Conservation (phyloP, 2,888 invertebrate species). For the Myopa tessellatipennis region DNA sequence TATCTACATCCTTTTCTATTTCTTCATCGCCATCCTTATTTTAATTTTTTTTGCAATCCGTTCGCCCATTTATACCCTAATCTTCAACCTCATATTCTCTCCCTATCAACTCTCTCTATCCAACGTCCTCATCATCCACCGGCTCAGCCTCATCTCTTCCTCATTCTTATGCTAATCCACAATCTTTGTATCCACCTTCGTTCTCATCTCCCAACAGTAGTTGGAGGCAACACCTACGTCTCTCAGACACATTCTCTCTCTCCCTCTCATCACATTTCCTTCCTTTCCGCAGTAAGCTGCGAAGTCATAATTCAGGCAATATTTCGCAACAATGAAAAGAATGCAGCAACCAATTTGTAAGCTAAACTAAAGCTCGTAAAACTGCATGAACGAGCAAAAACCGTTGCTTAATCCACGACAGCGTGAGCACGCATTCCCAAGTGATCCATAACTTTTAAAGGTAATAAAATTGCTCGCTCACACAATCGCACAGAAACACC, state of each 20-base stretch:
- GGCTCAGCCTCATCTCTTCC: not conserved
- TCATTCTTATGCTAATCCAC: no score
- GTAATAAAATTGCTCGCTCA: constrained; percentile 23
- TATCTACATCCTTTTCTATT: no score
- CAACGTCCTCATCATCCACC: not conserved
- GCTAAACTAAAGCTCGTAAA: constrained; percentile 32
- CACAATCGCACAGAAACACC: not conserved
- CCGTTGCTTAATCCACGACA: not conserved
- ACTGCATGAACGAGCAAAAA: constrained; percentile 12
- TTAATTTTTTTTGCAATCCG: no score
- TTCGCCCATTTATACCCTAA: no score
- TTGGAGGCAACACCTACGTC: no score
- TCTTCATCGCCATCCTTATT: no score
- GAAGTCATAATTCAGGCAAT: constrained; percentile 29
- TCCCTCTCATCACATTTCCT: not conserved
- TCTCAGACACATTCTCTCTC: not conserved
- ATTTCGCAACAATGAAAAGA: constrained; percentile 27
- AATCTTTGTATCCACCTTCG: no score
- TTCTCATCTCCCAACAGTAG: no score
- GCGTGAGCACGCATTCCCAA: constrained; percentile 16
- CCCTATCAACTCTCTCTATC: no score
- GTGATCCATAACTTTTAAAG: constrained; percentile 33
- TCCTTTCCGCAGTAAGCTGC: constrained; percentile 8
- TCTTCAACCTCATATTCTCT: no score
- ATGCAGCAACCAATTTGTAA: constrained; percentile 33